Base-by-base conservation (phyloP, 30 jellyfish, hydroid and myxozoan genomes). In the Haliclystus octoradiatus region DNA sequence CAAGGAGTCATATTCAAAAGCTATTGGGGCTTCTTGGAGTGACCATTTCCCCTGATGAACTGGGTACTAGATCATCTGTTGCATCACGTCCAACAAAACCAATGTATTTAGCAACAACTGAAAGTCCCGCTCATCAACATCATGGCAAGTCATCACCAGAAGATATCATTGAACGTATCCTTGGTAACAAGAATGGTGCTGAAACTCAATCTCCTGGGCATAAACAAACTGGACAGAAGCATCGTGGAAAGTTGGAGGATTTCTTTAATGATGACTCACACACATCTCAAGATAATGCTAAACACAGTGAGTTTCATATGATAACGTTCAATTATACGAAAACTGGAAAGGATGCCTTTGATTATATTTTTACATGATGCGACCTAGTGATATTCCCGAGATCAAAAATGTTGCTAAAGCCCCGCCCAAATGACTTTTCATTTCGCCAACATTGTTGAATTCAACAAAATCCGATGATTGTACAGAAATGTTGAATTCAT, bases 61-160 rank as follows among this genome's bases (percentile, higher is more conserved):
- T 62, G 71, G 28, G 77, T 71, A 5, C 23, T 63, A n/a, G 49
- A 75, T 12, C 47, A 51, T 27, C 65, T 75, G 35, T 70, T 51
- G 33, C 51, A 63, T 28, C 50, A 61, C 25, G 66, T 65, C 14
- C 70, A 65, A 47, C 86, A 70, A 13, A 52, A 49, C 9, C 50
- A 3, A 0, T 28, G 26, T 25, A 4, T 15, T n/a, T 73, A 61
- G 26, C 31, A 26, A n/a, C 62, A 34, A 25, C 34, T 28, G 3
- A 33, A 53, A 31, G 74, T 29, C 26, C 32, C 67, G 26, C 28
- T 53, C 24, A 23, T 23, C 28, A 62, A 4, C 75, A 47, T 19
- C 29, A 65, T 2, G 68, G 35, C 29, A 65, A 65, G 3, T 60
- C 66, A 2, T 28, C 75, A 2, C 46, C 75, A 2, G 26, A 50